Conservation (phyloP, 2,113 vertebrate species). For the Lutjanus erythropterus region DNA sequence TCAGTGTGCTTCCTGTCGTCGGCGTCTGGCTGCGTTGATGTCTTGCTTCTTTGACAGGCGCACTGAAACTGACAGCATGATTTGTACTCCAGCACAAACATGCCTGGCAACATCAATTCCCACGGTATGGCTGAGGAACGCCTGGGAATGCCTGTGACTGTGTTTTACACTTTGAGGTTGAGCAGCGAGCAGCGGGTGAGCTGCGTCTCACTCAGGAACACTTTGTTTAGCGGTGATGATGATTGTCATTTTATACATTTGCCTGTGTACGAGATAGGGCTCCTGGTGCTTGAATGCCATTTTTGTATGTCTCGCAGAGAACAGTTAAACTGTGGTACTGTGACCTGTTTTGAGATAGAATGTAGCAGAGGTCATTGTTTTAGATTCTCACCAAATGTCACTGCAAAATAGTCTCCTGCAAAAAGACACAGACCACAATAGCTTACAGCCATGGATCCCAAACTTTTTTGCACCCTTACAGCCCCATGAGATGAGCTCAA, state of each 20-base stretch:
- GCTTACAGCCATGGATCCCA: too few relatives aligned
- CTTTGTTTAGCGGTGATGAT: slow-evolving; percentile 42
- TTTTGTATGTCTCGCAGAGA: not conserved
- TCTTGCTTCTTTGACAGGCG: slow-evolving; percentile 71
- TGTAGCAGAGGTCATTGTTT: not conserved
- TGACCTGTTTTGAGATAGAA: not conserved
- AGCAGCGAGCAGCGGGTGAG: slow-evolving; percentile 22
- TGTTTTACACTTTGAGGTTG: slow-evolving; percentile 52
- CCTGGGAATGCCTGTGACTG: slow-evolving; percentile 44
- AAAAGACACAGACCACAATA: too few relatives aligned
- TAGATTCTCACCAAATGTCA: not conserved
- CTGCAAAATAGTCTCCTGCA: not conserved
- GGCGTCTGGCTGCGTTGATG: slow-evolving; percentile 54
- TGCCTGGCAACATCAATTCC: slow-evolving; percentile 67
- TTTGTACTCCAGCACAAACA: slow-evolving; percentile 76
- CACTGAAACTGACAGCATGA: slow-evolving; percentile 72
- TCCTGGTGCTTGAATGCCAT: not conserved
- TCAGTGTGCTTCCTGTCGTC: slow-evolving; percentile 56
- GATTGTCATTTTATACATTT: slow-evolving; percentile 21
- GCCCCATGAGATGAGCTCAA: too few relatives aligned
- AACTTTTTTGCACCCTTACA: too few relatives aligned
- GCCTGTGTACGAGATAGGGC: not conserved
- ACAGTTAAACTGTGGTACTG: not conserved
- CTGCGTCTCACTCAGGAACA: slow-evolving; percentile 26
- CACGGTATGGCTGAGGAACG: slow-evolving; percentile 39